Evolutionary conservation across 2,888 invertebrate genomes (phyloP), one percentile per base, ranked within the genome.

Genomic region (Phragmatobia fuliginosa): DNA sequence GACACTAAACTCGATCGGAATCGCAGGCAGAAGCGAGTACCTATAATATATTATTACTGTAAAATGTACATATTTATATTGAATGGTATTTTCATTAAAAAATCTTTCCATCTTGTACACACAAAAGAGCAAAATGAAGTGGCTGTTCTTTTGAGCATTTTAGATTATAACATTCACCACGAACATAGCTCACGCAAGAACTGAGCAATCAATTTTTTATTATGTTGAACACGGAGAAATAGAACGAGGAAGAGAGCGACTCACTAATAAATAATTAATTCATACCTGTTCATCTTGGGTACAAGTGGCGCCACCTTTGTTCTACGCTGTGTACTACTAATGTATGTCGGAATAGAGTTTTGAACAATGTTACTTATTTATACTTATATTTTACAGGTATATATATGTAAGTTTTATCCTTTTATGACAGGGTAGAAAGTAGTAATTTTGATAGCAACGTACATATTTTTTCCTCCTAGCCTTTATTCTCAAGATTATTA

Each of bases 261-360:
- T 28, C 3, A 58, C 67, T 64, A 66, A 68, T 72, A 59, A 66
- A 68, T 72, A 59, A 75, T 78, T 69, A 63, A 78, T 69, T 38
- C 28, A 18, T 61, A 36, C 60, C 49, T 60, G 49, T 67, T 71
- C 64, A 52, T 67, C 61, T 72, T 49, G 45, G 11, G 33, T 36
- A 71, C 66, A 33, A 67, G 32, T 28, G 56, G 38, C 59, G 67
- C 70, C 65, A 63, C 25, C 74, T 74, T 58, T 69, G 63, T 65
- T 58, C 7, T 58, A 60, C 49, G 32, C 25, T 56, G 52, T 64
- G 33, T 28, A 60, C 59, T 60, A 41, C 36, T 65, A 16, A n/a
- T 25, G 7, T 28, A 45, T 68, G 33, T 59, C 25, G 6, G 33
- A 45, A 56, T 41, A n/a, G 36, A 61, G 25, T 6, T 21, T 41